Evolutionary conservation across 2,113 vertebrate genomes (phyloP).

Genomic region (Penelope pileata): DNA sequence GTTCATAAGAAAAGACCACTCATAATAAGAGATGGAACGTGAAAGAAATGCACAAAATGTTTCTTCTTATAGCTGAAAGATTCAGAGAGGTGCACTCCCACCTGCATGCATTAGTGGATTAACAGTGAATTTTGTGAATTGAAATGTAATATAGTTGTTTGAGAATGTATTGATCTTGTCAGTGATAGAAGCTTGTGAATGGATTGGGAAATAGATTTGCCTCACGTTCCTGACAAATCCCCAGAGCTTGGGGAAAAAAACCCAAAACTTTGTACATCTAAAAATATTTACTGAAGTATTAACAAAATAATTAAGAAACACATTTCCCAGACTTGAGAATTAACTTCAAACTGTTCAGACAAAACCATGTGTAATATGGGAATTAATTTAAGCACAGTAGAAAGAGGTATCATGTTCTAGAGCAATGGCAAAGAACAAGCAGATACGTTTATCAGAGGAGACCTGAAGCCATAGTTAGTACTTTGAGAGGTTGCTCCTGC

Average conservation of each 20-base stretch:
- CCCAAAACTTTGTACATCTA: background rate
- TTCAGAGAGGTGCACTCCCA: background rate
- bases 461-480: background rate
- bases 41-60: background rate
- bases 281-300: background rate
- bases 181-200: background rate
- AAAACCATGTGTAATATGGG: background rate
- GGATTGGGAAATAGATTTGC: background rate
- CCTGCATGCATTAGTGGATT: background rate
- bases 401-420: background rate
- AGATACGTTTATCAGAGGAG: background rate
- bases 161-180: background rate
- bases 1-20: background rate
- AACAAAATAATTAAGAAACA: background rate
- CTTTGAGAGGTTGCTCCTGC: background rate
- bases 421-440: background rate
- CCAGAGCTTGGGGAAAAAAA: background rate
- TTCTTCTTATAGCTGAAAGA: background rate
- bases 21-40: background rate
- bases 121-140: background rate
- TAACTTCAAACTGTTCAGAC: background rate
- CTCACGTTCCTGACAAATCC: background rate
- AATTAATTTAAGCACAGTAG: background rate
- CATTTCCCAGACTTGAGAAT: background rate
- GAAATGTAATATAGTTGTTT: background rate